Base-by-base conservation (phyloP, 1,140 invertebrate species). In the Brachionus rubens region DNA sequence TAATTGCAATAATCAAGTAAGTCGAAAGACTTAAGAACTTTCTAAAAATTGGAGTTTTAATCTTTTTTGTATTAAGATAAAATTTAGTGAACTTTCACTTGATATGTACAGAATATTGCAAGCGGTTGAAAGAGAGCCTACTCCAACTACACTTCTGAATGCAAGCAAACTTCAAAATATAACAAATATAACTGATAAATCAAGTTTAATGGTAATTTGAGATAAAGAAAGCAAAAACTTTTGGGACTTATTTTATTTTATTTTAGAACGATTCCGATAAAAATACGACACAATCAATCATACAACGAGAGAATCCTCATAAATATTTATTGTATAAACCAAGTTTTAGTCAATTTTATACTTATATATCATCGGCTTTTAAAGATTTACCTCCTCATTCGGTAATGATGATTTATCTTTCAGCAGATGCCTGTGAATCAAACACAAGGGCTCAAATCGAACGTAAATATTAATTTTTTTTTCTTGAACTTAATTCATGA, bases 101-200 rank as follows among this genome's bases (percentile, higher is more conserved):
- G 95, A 98, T 85, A 98, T 98, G 94, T 98, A 94, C 82, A 88
- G 94, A 79, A 96, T 98, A 90, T 87, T 97, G 47, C 94, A 97
- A 86, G 94, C 92, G 1, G 83, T 97, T 54, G 94, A 97, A 83
- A 86, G 93, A 77, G 94, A 97, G 82, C 92, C 92, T 19, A 90
- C 91, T 79, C 91, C 93, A 78, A 91, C n/a, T n/a, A 92, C 78
- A 87, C n/a, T 65, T 24, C n/a, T 41, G 33, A 36, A n/a, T 21
- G 46, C n/a, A 10, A 68, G n/a, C 7, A 46, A 78, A 33, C 28
- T 48, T 54, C 76, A 33, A 50, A 40, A 48, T 65, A 41, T 26
- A 33, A 40, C 54, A 24, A 52, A 47, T 50, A 9, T 14, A 16
- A 33, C 54, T 30, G 59, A 65, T 3, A 65, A 65, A 43, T 65